phyloP scores from a whole-genome alignment of 2,797 vertebrate species.

The Semotilus atromaculatus region DNA sequence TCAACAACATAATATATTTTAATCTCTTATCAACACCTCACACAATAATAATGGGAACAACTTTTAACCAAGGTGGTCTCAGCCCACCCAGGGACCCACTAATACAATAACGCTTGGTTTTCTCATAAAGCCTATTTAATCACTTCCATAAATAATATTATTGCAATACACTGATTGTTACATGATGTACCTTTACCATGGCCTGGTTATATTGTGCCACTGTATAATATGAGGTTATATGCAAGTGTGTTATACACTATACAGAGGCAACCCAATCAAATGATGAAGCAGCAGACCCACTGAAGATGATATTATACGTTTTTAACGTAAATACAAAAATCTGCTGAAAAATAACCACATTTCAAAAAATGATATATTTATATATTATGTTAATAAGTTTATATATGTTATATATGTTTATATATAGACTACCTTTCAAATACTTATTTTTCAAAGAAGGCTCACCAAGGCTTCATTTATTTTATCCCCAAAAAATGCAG shows the following conservation, averaged over 20 bases:
- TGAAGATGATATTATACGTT: not conserved
- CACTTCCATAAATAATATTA: not conserved
- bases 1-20: not conserved
- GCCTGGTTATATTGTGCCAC: not conserved
- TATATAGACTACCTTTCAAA: too few relatives aligned
- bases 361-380: not conserved
- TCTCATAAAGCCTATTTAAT: not conserved
- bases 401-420: too few relatives aligned
- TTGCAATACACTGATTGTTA: not conserved
- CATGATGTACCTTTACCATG: not conserved
- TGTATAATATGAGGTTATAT: not conserved
- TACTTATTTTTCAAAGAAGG: too few relatives aligned
- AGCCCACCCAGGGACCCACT: not conserved
- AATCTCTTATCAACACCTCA: not conserved
- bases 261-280: not conserved
- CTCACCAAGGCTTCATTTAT: too few relatives aligned
- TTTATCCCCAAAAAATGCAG: too few relatives aligned
- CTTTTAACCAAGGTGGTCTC: not conserved
- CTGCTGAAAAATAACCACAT: not conserved
- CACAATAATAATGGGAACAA: not conserved
- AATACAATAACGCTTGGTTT: not conserved
- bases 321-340: not conserved
- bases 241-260: not conserved
- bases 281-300: not conserved
- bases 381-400: too few relatives aligned